phyloP scores from a whole-genome alignment of 2,888 invertebrate species.

The Cremastinae sp. region DNA sequence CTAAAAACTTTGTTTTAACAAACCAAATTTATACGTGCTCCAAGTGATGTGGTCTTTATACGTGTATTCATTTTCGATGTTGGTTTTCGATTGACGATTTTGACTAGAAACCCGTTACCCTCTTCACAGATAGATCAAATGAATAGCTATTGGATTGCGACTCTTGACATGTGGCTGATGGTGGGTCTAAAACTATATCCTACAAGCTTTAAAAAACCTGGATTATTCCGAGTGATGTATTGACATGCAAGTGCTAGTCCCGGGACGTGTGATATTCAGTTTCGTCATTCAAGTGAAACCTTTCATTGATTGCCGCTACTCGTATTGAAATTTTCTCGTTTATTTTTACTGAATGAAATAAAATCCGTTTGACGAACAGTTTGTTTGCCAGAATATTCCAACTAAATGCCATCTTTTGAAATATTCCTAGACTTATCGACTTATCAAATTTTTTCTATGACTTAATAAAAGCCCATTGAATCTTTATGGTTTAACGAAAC shows the following conservation, averaged over 20 bases:
- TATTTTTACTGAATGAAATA: not conserved
- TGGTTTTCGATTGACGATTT: slow-evolving; percentile 29
- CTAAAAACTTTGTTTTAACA: slow-evolving; percentile 33
- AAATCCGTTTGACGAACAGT: not conserved
- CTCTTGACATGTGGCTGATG: slow-evolving; percentile 42
- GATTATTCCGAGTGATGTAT: slow-evolving; percentile 35
- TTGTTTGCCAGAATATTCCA: not conserved
- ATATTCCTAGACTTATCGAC: too few species aligned
- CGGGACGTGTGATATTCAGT: slow-evolving; percentile 34
- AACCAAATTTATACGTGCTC: too few species aligned
- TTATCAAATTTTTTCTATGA: too few species aligned
- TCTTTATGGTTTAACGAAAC: too few species aligned
- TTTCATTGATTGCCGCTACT: slow-evolving; percentile 37
- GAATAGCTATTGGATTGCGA: slow-evolving; percentile 42
- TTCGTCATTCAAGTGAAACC: slow-evolving; percentile 27
- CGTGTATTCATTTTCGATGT: slow-evolving; percentile 2
- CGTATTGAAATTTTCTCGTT: slow-evolving; percentile 34
- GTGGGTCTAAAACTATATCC: slow-evolving; percentile 29
- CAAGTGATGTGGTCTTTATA: slow-evolving; percentile 25
- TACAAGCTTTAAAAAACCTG: slow-evolving; percentile 25
- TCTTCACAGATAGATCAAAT: slow-evolving; percentile 42
- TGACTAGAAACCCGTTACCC: slow-evolving; percentile 27
- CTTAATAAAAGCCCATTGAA: too few species aligned
- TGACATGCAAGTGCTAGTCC: slow-evolving; percentile 10
- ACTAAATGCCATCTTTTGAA: too few species aligned